These are phyloP conservation scores for Acholoe squamosa DNA, from an alignment of 2,888 invertebrate genomes.

Conservation along the genomic window DNA sequence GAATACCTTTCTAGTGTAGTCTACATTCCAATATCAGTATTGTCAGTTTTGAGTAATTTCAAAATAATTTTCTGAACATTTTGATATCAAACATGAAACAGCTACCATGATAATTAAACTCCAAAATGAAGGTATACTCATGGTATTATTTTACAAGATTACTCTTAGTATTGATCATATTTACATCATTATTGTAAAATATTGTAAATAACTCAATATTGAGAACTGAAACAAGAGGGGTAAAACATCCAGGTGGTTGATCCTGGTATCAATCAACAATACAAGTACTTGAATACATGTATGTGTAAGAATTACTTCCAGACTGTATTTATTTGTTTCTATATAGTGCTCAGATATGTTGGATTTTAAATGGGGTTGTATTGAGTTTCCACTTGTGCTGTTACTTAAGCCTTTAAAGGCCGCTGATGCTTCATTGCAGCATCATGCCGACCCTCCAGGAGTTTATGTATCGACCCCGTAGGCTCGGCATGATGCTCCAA, in stretches of 20 bases:
- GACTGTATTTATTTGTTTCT: slow-evolving; percentile 40
- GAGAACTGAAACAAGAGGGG: background rate
- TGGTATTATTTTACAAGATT: background rate
- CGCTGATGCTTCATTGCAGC: background rate
- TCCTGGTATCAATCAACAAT: background rate
- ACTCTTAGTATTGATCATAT: background rate
- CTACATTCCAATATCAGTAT: slow-evolving; percentile 32
- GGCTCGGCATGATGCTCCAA: no score
- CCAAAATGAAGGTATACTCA: background rate
- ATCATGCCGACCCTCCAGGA: no score
- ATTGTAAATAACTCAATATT: background rate
- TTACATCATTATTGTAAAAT: background rate
- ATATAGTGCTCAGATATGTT: background rate
- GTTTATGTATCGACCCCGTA: no score
- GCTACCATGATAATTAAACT: no score
- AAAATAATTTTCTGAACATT: no score
- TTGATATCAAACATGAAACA: no score
- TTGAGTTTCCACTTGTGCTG: background rate
- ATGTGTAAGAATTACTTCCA: slow-evolving; percentile 48
- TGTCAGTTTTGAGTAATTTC: background rate
- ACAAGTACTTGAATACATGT: slow-evolving; percentile 49
- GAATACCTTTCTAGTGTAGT: background rate
- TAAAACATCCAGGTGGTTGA: background rate
- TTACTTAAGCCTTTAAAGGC: background rate
- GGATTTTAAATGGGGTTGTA: slow-evolving; percentile 25